These are phyloP conservation scores for Odontophorus gujanensis DNA, from an alignment of 2,113 vertebrate species.

Conservation along the genomic window DNA sequence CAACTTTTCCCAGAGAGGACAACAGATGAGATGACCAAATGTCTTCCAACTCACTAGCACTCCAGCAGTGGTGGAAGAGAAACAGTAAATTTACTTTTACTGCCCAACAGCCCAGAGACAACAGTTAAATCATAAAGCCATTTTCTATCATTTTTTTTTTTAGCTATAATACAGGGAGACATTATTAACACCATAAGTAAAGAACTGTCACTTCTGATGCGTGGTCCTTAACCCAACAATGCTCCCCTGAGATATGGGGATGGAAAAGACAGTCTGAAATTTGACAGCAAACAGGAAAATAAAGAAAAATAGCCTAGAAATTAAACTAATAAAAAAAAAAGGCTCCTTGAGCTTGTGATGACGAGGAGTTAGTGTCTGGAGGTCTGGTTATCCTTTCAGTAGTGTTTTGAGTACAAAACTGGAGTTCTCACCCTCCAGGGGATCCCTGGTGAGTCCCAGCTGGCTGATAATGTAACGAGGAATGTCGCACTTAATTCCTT, in stretches of 20 bases:
- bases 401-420: not conserved
- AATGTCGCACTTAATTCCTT: slow-evolving; percentile 97
- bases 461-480: slow-evolving; percentile 97
- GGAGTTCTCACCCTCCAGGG: slow-evolving; percentile 88
- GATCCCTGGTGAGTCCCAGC: slow-evolving; percentile 96
- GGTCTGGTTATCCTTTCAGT: not conserved
- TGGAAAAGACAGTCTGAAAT: slow-evolving; percentile 31
- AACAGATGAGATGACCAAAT: not conserved
- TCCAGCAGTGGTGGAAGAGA: not conserved
- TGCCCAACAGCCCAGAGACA: not conserved
- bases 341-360: not conserved
- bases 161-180: slow-evolving; percentile 14
- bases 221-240: not conserved
- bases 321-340: not conserved
- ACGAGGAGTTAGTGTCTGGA: not conserved
- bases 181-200: slow-evolving; percentile 60
- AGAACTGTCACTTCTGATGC: slow-evolving; percentile 43
- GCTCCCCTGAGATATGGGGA: slow-evolving; percentile 8
- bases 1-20: not conserved
- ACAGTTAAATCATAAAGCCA: slow-evolving; percentile 10
- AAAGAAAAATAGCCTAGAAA: slow-evolving; percentile 12
- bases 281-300: slow-evolving; percentile 17
- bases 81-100: not conserved
- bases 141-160: slow-evolving; percentile 5
- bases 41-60: not conserved